Percentiles rank a stretch among this genome's conserved stretches.
phyloP scores from a whole-genome alignment of 2,113 vertebrate genomes.

The Vidua macroura region DNA sequence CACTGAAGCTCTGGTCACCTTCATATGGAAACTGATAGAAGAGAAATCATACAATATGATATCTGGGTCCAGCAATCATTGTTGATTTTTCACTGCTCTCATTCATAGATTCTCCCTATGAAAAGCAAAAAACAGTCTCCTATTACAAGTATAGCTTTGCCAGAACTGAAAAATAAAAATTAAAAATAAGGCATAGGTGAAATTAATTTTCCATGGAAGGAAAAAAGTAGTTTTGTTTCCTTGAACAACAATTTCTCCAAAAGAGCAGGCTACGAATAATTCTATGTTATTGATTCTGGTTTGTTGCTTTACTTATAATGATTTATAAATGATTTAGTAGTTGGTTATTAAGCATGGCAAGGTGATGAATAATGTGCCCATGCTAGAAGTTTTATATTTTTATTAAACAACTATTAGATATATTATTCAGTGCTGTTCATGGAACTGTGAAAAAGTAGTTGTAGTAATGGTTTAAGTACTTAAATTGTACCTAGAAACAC shows the following conservation, averaged over 20 bases:
- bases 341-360: background rate
- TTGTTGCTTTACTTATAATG: constrained; percentile 5
- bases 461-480: background rate
- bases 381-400: background rate
- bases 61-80: background rate
- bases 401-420: background rate
- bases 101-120: background rate
- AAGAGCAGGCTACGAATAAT: background rate
- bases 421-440: background rate
- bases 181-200: background rate
- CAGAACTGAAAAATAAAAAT: background rate
- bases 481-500: background rate
- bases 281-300: background rate
- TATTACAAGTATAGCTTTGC: background rate
- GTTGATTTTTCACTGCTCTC: background rate
- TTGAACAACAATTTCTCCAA: background rate
- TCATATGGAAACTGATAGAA: background rate
- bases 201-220: background rate
- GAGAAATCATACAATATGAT: background rate
- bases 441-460: background rate
- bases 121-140: background rate
- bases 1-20: background rate
- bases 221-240: background rate
- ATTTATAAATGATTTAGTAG: background rate
- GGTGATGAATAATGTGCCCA: background rate